Evolutionary conservation across 2,888 invertebrate genomes (phyloP).

Genomic region (Eupithecia inturbata): DNA sequence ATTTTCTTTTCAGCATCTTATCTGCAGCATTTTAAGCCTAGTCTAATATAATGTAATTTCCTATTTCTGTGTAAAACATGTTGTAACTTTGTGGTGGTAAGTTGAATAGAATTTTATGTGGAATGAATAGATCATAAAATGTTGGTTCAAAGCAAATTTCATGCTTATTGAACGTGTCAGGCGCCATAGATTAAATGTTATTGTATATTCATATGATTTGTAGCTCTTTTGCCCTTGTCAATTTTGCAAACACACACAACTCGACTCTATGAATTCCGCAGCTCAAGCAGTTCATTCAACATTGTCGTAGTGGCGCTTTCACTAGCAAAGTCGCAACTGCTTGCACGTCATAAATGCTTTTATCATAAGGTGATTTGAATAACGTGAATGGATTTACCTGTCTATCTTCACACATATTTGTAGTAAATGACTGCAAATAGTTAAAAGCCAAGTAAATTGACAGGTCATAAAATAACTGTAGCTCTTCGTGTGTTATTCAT

Average conservation of each 20-base stretch:
- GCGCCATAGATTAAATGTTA: constrained; percentile 12
- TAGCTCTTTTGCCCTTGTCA: constrained; percentile 18
- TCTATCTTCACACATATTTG: not conserved
- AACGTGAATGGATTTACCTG: not conserved
- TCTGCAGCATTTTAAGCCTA: not conserved
- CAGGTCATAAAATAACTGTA: not conserved
- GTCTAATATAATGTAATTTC: not conserved
- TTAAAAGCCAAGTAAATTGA: not conserved
- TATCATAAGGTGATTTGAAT: constrained; percentile 7
- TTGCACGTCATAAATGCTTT: constrained; percentile 11
- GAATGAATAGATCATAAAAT: constrained; percentile 11
- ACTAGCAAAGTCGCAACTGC: not conserved
- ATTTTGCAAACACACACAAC: constrained; percentile 11
- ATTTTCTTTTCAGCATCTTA: not conserved
- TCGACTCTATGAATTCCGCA: not conserved
- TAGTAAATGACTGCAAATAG: not conserved
- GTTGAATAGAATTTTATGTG: constrained; percentile 4
- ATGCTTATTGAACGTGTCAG: constrained; percentile 22
- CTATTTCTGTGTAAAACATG: not conserved
- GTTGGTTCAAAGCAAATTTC: not conserved
- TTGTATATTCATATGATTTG: constrained; percentile 21
- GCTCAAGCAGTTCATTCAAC: not conserved
- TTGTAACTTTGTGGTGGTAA: not conserved
- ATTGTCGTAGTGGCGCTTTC: not conserved
- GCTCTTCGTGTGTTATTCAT: not conserved